These are phyloP conservation scores for Congeria kusceri DNA, from an alignment of 2,888 invertebrate genomes.

Conservation along the genomic window DNA sequence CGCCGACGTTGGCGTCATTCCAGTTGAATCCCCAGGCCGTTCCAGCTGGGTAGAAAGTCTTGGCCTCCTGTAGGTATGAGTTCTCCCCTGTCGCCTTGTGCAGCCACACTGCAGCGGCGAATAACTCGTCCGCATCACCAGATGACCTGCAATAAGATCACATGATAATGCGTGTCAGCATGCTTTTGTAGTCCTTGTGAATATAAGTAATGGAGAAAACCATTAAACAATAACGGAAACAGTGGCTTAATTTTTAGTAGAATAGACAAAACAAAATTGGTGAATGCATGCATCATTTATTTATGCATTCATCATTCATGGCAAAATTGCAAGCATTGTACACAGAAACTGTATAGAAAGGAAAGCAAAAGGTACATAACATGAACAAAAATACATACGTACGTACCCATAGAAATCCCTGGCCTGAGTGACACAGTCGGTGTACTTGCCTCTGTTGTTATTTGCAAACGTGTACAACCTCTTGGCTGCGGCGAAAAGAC, in stretches of 20 bases:
- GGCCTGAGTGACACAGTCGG: constrained; percentile 50
- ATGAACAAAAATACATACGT: neutral
- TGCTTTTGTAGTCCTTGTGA: too few species aligned
- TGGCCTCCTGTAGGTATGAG: constrained; percentile 73
- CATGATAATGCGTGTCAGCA: too few species aligned
- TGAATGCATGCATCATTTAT: too few species aligned
- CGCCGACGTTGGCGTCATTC: constrained; percentile 74
- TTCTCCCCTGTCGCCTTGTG: constrained; percentile 73
- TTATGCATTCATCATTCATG: neutral
- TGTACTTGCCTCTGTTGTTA: constrained; percentile 62
- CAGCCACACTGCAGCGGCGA: constrained; percentile 75
- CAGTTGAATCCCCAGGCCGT: constrained; percentile 74
- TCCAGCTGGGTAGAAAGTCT: constrained; percentile 55
- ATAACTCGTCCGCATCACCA: constrained; percentile 76
- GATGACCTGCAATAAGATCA: constrained; percentile 60
- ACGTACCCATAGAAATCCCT: constrained; percentile 54
- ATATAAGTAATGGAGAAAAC: too few species aligned
- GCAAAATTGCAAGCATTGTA: too few species aligned
- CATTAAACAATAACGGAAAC: too few species aligned
- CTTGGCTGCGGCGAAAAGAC: constrained; percentile 64
- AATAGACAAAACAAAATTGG: too few species aligned
- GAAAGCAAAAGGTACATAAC: too few species aligned
- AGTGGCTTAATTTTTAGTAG: too few species aligned
- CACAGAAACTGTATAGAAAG: too few species aligned
- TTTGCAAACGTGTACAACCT: constrained; percentile 68